A percentile compares a stretch with the other conserved stretches of the same genome.
These are phyloP conservation scores for Drosophila rellima DNA, from an alignment of 2,888 invertebrate species.

Conservation along the genomic window DNA sequence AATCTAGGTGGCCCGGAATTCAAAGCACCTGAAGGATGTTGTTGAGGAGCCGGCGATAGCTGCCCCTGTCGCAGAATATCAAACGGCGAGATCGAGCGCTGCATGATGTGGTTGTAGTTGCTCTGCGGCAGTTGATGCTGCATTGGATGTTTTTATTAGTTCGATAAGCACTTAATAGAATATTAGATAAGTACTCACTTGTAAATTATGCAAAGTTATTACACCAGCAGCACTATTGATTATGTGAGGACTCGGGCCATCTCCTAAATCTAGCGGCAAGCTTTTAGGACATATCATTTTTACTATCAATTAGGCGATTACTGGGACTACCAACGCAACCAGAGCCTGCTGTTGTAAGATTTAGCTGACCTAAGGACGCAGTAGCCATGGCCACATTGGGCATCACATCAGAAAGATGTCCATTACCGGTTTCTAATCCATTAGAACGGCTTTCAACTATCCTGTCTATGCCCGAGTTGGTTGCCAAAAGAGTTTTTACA, in stretches of 20 bases:
- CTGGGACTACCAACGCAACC: no score
- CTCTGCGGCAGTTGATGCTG: conserved; percentile 85
- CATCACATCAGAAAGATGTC: conserved; percentile 93
- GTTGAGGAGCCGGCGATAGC: conserved; percentile 81
- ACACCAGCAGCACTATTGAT: conserved; percentile 76
- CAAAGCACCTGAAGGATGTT: conserved; percentile 83
- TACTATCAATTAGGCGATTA: no score
- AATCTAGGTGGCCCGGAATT: conserved; percentile 85
- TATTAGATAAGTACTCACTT: conserved; percentile 69
- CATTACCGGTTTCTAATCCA: conserved; percentile 89
- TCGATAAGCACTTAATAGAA: neutral
- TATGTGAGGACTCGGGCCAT: conserved; percentile 90
- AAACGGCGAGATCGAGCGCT: conserved; percentile 85
- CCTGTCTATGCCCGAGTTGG: conserved; percentile 86
- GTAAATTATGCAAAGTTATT: conserved; percentile 83
- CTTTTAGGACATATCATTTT: no score
- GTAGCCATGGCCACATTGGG: no score
- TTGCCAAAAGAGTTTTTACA: conserved; percentile 59
- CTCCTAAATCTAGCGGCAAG: conserved; percentile 96
- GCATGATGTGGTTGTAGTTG: conserved; percentile 85
- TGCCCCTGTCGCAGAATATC: conserved; percentile 84
- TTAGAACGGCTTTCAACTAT: conserved; percentile 86
- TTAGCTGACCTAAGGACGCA: no score
- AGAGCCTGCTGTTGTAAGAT: no score
- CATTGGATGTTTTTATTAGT: conserved; percentile 20